Evolutionary conservation across 2,888 invertebrate species (phyloP), one percentile per base, ranked within the genome.

Genomic region (Pherbina coryleti): DNA sequence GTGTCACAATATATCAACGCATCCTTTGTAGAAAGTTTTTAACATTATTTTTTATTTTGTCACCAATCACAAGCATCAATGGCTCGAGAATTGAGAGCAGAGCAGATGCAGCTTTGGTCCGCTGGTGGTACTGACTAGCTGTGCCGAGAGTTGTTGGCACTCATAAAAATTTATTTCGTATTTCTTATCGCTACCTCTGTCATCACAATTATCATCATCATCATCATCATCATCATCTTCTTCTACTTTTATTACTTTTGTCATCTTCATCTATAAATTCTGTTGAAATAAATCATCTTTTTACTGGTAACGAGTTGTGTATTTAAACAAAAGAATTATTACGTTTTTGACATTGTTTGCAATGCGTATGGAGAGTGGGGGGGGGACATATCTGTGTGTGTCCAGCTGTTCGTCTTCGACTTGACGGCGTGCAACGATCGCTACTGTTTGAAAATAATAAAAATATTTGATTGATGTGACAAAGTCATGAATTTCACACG

Each of bases 311-410:
- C 22, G 72, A 57, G 72, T 60, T 72, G 57, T 57, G 44, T 72
- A 60, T 72, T 72, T 72, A 60, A 72, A 72, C 72, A 72, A 72
- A 72, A 60, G 72, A 70, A 76, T 70, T 76, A 76, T 76, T 76
- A 53, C 57, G 44, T 62, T 62, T 62, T 76, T 76, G 60, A 70
- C 51, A 70, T 76, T 62, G 73, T 66, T 66, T 9, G 3, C 73
- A 44, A 67, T 28, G 44, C 19, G 44, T 67, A 11, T 9, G 66
- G 14, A 9, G 17, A 4, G 19, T 9, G 66, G 14, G 22, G 17
- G 5, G 25, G 3, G 51, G n/a, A 22, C 7, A 14, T 53, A 14
- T 53, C 17, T 53, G n/a, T 69, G 22, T 22, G 19, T 51, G 34
- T 34, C 34, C 55, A 55, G n/a, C 55, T 22, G 22, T 60, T 28